Base-by-base conservation (phyloP, 2,888 invertebrate species). In the Eupithecia vulgata region DNA sequence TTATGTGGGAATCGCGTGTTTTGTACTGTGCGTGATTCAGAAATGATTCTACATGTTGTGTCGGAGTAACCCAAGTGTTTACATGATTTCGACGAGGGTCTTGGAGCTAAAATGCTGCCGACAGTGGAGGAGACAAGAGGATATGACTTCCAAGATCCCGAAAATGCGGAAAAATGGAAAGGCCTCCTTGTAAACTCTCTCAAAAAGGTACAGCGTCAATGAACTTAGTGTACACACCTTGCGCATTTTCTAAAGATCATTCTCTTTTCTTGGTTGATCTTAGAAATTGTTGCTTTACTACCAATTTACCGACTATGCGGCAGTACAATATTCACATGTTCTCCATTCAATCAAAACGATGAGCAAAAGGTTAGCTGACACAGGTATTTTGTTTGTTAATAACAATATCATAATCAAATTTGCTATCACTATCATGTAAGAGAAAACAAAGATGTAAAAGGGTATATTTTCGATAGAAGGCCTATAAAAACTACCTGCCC, bases 131-230 rank as follows among this genome's bases (percentile, higher is more conserved):
- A 95, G 90, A 91, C 91, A 83, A 91, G 92, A 82, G 94, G 94
- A 80, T 97, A 97, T 95, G 98, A 98, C 95, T 98, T 98, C 94
- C 96, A 96, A 89, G 97, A 97, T 90, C 97, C 97, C 88, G 98
- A 98, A 91, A 98, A 98, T 94, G 96, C 96, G 83, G 96, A 96
- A 82, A 98, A 98, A 96, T 99, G 99, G 99, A 97, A 97, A 88
- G 98, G 98, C 80, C 95, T 99, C 81, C 97, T 99, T 92, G 96
- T 97, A 88, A 96, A 96, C 87, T 97, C 98, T 68, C 95, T 99
- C 85, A 96, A 97, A 91, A 98, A 97, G 97, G 98, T 98, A 94
- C 91, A 91, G 88, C 76, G 78, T 74, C 70, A 75, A 61, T 34
- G 21, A 37, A 61, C 13, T 34, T 75, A 72, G 72, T 75, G 67